Evolutionary conservation across 2,888 invertebrate species (phyloP).

Genomic region (Melanargia galathea): DNA sequence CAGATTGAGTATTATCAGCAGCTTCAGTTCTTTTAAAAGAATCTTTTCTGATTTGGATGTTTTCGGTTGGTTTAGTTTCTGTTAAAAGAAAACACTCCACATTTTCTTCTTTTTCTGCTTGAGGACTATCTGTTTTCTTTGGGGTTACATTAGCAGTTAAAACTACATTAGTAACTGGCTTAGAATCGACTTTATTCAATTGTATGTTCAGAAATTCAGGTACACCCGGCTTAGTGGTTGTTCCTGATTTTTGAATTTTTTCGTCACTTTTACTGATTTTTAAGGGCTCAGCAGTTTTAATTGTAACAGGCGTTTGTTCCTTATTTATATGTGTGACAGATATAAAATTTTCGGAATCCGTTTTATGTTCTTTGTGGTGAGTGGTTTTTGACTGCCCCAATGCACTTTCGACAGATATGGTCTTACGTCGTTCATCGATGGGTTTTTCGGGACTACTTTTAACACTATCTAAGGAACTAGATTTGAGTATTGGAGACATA

Average conservation of each 20-base stretch:
- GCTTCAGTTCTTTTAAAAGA: conserved; percentile 55
- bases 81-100: conserved; percentile 54
- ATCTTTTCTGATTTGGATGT: conserved; percentile 54
- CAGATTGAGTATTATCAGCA: conserved; percentile 49
- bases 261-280: conserved; percentile 70
- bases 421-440: conserved; percentile 73
- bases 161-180: conserved; percentile 84
- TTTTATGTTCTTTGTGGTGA: conserved; percentile 53
- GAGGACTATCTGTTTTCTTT: conserved; percentile 72
- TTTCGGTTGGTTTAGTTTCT: conserved; percentile 52
- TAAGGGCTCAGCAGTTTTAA: conserved; percentile 51
- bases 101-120: conserved; percentile 61
- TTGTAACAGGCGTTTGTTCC: conserved; percentile 57
- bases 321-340: conserved; percentile 83
- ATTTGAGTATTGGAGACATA: conserved; percentile 75
- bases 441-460: conserved; percentile 80
- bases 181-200: conserved; percentile 86
- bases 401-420: conserved; percentile 77
- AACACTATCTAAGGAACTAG: conserved; percentile 83
- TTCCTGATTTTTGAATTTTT: conserved; percentile 57
- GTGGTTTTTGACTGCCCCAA: conserved; percentile 54
- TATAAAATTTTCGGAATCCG: conserved; percentile 73
- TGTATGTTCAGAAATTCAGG: conserved; percentile 88
- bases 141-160: conserved; percentile 83
- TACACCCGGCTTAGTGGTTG: conserved; percentile 60